Base-by-base conservation (phyloP, 2,113 vertebrate species). In the Phrynocephalus versicolor region DNA sequence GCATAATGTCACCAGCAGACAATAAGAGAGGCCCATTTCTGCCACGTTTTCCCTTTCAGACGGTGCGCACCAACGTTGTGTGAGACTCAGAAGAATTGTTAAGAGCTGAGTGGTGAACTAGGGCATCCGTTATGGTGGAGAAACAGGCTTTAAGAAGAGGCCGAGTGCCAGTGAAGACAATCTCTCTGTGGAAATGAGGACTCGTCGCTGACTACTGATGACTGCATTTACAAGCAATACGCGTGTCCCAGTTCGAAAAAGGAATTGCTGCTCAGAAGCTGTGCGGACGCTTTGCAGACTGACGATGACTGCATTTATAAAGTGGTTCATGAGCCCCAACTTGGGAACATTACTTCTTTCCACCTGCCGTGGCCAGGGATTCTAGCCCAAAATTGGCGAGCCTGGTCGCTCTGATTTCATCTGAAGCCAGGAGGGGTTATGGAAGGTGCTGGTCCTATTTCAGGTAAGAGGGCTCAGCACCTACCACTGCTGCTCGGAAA, bases 1-100 rank as follows among this genome's bases (percentile, higher is more conserved):
- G 77, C 88, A 87, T 89, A 87, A 87, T 85, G 23, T 2, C 45
- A 79, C 81, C 91, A 90, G 55, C 72, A 88, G 23, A 88, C 7
- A 0, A 85, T 69, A 51, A 51, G 45, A 35, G 81, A 85, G 71
- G 84, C 82, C 3, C 84, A 82, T 81, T 70, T 0, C 0, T 0
- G 0, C 39, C 69, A 89, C 65, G 82, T 70, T 88, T 84, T 37
- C 76, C 13, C 33, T 51, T 84, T 65, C 19, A 57, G 77, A 39
- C 19, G n/a, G n/a, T 67, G 39, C 15, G 15, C 64, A 58, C 76
- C 74, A 57, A 80, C 18, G 33, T 76, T 60, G 19, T 25, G 13
- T 79, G 27, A 45, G 62, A 33, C 23, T 79, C 55, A 41, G 37
- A 30, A n/a, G 13, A 27, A 12, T 27, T 58, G 64, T 77, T 70